These are phyloP conservation scores for Formica selysi DNA, from an alignment of 1,140 invertebrate genomes.

Conservation along the genomic window DNA sequence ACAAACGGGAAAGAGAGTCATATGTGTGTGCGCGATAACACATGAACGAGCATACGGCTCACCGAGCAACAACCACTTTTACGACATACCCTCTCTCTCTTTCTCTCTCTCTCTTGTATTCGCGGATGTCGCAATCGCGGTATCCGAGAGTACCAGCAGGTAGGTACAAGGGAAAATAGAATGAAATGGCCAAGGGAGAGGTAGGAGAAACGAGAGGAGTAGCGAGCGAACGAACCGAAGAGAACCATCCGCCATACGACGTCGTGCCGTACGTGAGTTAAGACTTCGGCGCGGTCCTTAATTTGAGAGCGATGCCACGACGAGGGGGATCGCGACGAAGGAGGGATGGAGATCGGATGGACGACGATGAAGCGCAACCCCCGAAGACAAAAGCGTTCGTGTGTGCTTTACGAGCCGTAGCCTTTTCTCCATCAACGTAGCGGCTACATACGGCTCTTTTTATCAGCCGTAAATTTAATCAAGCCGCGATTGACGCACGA, in stretches of 20 bases:
- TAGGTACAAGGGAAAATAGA: constrained; percentile 64
- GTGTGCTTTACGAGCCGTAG: constrained; percentile 63
- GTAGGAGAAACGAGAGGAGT: background rate
- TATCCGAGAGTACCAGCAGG: constrained; percentile 49
- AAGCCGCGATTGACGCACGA: constrained; percentile 76
- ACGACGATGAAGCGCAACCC: constrained; percentile 18
- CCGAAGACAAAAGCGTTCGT: constrained; percentile 36
- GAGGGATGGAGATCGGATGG: constrained; percentile 13
- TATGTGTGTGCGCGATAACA: constrained; percentile 48
- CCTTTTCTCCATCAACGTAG: constrained; percentile 24
- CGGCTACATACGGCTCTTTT: constrained; percentile 55
- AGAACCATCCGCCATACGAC: constrained; percentile 15
- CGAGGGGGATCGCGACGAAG: background rate
- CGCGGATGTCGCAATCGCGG: constrained; percentile 34
- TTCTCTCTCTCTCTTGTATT: constrained; percentile 41
- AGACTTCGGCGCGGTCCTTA: constrained; percentile 56
- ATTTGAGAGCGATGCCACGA: constrained; percentile 48
- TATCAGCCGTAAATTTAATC: constrained; percentile 75
- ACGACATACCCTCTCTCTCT: constrained; percentile 49
- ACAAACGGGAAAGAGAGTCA: constrained; percentile 26
- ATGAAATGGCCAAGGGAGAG: constrained; percentile 16
- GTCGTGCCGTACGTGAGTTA: constrained; percentile 54
- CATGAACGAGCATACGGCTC: constrained; percentile 58
- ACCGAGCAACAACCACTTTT: constrained; percentile 69
- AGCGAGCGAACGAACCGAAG: constrained; percentile 8